Evolutionary conservation across 2,888 invertebrate species (phyloP).

Genomic region (Epsilonema sp.): DNA sequence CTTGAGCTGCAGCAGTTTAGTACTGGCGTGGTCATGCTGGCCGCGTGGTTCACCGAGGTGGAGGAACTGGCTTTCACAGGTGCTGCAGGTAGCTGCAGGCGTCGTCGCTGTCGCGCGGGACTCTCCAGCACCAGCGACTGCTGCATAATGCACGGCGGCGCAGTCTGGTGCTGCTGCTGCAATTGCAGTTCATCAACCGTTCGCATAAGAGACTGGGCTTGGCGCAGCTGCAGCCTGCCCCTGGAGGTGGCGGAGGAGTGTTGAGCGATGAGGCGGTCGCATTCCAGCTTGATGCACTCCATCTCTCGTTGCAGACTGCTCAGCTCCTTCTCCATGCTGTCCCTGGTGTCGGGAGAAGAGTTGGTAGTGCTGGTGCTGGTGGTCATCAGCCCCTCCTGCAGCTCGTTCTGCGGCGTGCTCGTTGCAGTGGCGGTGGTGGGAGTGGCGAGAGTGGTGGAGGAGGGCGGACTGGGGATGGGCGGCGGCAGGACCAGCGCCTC

Average conservation of each 20-base stretch:
- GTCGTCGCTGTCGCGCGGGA: too few species aligned
- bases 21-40: too few species aligned
- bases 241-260: conserved; percentile 23
- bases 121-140: neutral
- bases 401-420: too few species aligned
- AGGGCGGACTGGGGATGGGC: conserved; percentile 1
- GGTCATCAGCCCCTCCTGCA: neutral
- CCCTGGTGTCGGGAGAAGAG: conserved; percentile 5
- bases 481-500: conserved; percentile 9
- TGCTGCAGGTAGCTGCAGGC: too few species aligned
- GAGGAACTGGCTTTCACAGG: too few species aligned
- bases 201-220: conserved; percentile 7
- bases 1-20: too few species aligned
- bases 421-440: neutral
- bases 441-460: neutral
- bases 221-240: conserved; percentile 12
- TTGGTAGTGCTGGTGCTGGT: neutral
- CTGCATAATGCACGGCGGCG: too few species aligned
- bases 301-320: conserved; percentile 41
- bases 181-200: neutral
- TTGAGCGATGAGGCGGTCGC: conserved; percentile 33
- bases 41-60: neutral
- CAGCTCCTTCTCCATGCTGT: conserved; percentile 31
- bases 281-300: conserved; percentile 41
- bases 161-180: neutral